Evolutionary conservation across 2,113 vertebrate genomes (phyloP).

Genomic region (Rhinichthys klamathensis): DNA sequence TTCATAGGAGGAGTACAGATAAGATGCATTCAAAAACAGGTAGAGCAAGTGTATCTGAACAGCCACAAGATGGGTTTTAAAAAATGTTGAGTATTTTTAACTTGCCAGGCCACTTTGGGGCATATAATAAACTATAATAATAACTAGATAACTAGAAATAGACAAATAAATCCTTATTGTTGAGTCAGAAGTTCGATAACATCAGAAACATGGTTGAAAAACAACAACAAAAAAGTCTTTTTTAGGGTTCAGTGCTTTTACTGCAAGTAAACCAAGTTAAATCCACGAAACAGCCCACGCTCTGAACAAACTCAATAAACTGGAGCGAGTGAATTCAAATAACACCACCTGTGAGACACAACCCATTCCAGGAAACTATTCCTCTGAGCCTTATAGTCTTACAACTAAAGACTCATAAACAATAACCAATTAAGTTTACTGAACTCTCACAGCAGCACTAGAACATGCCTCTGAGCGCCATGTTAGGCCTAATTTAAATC

Average conservation of each 20-base stretch:
- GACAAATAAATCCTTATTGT: background rate
- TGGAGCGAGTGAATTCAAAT: background rate
- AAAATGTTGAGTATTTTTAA: no score
- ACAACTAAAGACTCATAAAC: conserved; percentile 24
- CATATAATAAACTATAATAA: no score
- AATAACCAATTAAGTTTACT: background rate
- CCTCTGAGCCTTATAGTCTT: background rate
- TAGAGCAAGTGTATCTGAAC: no score
- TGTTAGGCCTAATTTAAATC: background rate
- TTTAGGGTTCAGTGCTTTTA: background rate
- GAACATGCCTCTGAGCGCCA: background rate
- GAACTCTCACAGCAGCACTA: background rate
- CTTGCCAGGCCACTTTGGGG: no score
- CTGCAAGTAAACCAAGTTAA: background rate
- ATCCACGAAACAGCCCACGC: background rate
- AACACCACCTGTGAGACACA: background rate
- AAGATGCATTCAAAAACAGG: no score
- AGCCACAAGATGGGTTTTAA: no score
- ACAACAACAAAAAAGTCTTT: background rate
- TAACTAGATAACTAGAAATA: background rate
- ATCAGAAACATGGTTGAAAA: background rate
- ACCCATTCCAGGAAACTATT: conserved; percentile 1
- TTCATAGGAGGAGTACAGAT: no score
- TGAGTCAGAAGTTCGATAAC: background rate
- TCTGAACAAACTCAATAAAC: conserved; percentile 13